Conservation (phyloP, 2,888 invertebrate species). For the Psylliodes chrysocephalus region DNA sequence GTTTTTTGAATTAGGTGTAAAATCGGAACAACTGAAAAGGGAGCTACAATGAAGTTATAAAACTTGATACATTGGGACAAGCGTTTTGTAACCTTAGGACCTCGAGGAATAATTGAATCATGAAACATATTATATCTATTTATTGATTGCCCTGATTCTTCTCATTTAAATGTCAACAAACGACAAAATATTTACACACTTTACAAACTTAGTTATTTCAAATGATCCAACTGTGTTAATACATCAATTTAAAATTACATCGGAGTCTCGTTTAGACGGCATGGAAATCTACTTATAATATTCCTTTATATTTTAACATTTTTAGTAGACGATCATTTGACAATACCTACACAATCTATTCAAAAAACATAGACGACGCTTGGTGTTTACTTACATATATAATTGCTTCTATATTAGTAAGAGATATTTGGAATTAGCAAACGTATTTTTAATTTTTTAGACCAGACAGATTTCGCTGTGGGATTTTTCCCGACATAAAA, state of each 20-base stretch:
- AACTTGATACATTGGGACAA: too few relatives aligned
- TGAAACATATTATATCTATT: too few relatives aligned
- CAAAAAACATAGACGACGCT: constrained; percentile 14
- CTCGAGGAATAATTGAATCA: too few relatives aligned
- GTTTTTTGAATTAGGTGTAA: too few relatives aligned
- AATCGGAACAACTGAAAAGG: too few relatives aligned
- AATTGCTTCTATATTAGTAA: constrained; percentile 23
- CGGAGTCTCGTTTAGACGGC: background rate
- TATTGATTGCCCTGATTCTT: too few relatives aligned
- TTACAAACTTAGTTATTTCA: too few relatives aligned
- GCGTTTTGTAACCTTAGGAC: too few relatives aligned
- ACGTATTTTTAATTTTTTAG: constrained; percentile 13
- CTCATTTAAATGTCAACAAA: too few relatives aligned
- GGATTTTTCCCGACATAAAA: background rate
- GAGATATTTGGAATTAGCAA: constrained; percentile 17
- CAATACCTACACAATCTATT: constrained; percentile 27
- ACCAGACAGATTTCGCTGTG: background rate
- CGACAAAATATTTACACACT: too few relatives aligned
- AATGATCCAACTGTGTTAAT: too few relatives aligned
- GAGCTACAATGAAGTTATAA: too few relatives aligned
- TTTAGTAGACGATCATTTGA: constrained; percentile 28
- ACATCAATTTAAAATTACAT: background rate
- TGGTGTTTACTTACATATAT: constrained; percentile 25
- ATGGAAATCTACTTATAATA: constrained; percentile 4
- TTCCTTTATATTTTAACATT: constrained; percentile 12